phyloP scores from a whole-genome alignment of 2,113 vertebrate genomes.

The Aphelocoma coerulescens region DNA sequence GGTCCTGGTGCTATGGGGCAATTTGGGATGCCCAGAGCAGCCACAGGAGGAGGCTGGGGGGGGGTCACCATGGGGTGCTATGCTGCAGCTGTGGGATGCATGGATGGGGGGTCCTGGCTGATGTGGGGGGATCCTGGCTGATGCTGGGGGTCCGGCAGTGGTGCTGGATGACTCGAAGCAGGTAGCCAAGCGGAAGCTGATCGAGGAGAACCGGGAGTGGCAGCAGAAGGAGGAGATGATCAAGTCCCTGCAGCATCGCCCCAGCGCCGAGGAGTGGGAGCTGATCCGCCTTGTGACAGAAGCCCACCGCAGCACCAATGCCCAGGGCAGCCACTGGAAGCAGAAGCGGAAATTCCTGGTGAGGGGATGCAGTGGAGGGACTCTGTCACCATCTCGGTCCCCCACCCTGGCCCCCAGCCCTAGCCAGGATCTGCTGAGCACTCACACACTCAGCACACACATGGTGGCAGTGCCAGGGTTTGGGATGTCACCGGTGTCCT shows the following conservation, averaged over 20 bases:
- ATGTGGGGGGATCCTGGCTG: background rate
- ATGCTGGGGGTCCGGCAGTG: conserved; percentile 71
- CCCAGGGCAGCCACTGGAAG: conserved; percentile 97
- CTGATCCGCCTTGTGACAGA: conserved; percentile 91
- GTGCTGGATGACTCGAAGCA: conserved; percentile 94
- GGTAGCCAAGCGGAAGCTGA: conserved; percentile 95
- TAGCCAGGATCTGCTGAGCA: background rate
- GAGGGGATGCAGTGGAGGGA: background rate
- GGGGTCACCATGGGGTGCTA: too few species aligned
- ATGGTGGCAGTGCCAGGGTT: background rate
- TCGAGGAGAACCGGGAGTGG: conserved; percentile 94
- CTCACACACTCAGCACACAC: accelerated
- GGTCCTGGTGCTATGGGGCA: too few species aligned
- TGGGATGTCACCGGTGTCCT: background rate
- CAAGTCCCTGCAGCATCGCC: conserved; percentile 87
- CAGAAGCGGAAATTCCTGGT: conserved; percentile 99
- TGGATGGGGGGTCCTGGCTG: background rate
- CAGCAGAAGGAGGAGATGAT: conserved; percentile 93
- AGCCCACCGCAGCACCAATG: conserved; percentile 93
- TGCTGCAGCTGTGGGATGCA: too few species aligned
- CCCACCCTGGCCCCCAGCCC: background rate
- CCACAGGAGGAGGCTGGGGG: too few species aligned
- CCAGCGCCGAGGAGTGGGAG: conserved; percentile 89
- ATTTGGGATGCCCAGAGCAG: too few species aligned
- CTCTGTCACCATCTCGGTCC: accelerated